Conservation (phyloP, 2,113 vertebrate species). For the Halcyon senegalensis region DNA sequence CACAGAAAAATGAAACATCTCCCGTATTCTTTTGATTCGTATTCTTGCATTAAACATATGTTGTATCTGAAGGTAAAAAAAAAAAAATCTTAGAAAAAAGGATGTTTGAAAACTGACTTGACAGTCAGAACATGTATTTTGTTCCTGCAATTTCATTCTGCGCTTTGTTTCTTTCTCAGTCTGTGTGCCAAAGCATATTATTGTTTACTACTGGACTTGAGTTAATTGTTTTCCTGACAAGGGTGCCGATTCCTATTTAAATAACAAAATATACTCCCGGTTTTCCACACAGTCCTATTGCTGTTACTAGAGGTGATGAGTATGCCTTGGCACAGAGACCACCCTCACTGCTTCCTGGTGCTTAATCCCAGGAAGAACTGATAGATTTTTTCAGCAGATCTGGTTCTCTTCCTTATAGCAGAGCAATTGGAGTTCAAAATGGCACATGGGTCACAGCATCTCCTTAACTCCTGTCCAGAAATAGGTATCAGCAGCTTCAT, state of each 20-base stretch:
- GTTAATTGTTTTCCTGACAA: constrained; percentile 6
- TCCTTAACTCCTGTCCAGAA: not conserved
- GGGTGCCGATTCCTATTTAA: not conserved
- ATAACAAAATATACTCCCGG: not conserved
- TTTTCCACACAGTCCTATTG: not conserved
- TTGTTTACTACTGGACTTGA: not conserved
- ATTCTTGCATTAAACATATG: not conserved
- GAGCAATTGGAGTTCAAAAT: not conserved
- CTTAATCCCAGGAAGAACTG: not conserved
- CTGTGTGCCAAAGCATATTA: not conserved
- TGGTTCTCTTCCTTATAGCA: fast-evolving
- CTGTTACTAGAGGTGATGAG: not conserved
- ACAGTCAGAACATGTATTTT: not conserved
- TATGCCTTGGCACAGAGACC: not conserved
- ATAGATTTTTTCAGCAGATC: not conserved
- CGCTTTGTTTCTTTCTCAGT: not conserved
- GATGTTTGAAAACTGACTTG: not conserved
- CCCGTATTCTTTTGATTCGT: not conserved
- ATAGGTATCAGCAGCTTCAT: not conserved
- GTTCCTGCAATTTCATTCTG: not conserved
- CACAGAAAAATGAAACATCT: not conserved
- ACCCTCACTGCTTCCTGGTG: not conserved
- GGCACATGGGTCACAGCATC: not conserved
- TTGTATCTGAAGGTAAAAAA: not conserved
- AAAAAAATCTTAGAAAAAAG: not conserved